Evolutionary conservation across 2,797 vertebrate genomes (phyloP).

Genomic region (Phataginus tetradactyla): DNA sequence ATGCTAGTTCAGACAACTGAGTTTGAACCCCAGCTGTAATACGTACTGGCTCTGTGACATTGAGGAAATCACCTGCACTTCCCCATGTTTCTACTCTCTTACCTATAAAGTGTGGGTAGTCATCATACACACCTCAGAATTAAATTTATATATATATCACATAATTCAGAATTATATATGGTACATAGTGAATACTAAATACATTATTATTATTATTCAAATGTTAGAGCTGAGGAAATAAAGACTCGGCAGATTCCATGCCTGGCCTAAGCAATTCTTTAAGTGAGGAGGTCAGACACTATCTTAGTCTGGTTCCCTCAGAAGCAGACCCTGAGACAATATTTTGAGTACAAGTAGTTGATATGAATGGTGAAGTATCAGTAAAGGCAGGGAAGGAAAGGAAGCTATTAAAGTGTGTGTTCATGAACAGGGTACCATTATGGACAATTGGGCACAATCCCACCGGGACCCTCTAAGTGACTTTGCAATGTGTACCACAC

Average conservation of each 20-base stretch:
- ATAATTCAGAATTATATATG: neutral
- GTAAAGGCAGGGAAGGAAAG: neutral
- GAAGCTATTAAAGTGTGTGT: neutral
- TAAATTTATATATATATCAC: neutral
- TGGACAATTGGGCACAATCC: neutral
- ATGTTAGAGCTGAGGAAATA: neutral
- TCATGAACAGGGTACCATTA: neutral
- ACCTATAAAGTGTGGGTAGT: neutral
- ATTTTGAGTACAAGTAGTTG: neutral
- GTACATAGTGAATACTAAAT: neutral
- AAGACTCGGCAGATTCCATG: neutral
- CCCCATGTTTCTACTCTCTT: neutral
- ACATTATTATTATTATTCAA: neutral
- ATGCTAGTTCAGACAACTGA: neutral
- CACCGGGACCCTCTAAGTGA: neutral
- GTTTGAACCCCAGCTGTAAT: neutral
- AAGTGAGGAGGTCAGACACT: neutral
- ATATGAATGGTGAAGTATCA: neutral
- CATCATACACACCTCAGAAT: neutral
- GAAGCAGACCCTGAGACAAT: neutral
- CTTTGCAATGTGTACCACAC: neutral
- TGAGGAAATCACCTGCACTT: neutral
- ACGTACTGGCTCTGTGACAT: neutral
- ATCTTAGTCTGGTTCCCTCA: neutral
- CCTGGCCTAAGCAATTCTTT: neutral